Base-by-base conservation (phyloP, 2,888 invertebrate genomes). In the Hirudinaria manillensis region DNA sequence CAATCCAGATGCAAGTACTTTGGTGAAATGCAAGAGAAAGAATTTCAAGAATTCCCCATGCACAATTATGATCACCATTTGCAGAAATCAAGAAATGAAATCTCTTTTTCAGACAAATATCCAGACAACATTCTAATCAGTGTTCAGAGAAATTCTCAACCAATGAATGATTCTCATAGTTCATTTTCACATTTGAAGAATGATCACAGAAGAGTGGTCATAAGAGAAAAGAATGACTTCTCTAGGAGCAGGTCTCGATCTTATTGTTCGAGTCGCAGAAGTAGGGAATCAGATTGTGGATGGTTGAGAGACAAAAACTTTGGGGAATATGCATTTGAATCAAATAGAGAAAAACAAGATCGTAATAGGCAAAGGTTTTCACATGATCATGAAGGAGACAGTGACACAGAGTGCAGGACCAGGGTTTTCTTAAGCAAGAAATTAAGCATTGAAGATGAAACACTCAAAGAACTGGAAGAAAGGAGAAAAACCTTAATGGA, bases 391-490 rank as follows among this genome's bases (percentile, higher is more conserved):
- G n/a, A 16, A 2, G 6, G n/a, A 27, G 61, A 29, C 29, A 27
- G 61, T 61, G 61, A 24, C 7, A 61, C 24, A 61, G 61, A 61
- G 10, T 45, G 45, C 16, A 45, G 45, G 45, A 45, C 45, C 45
- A 45, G 45, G 45, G 45, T 45, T 45, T 45, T 45, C 16, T 45
- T 45, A 16, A 45, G 45, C 45, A 10, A 45, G 45, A 45, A 45
- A 16, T 45, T 45, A 10, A 45, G 16, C 45, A 61, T 61, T 27
- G 61, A 61, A n/a, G 61, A 29, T 27, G 24, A 61, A 29, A 21
- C 61, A 27, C 61, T 61, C 10, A 61, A 61, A 61, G 61, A 61
- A n/a, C 61, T 61, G 6, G 61, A 61, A 61, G 61, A 61, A 19
- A 61, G 29, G n/a, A 24, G 61, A 7, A 24, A 61, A 61, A 27